Evolutionary conservation across 2,888 invertebrate genomes (phyloP), one percentile per base, ranked within the genome.

Genomic region (Aricia artaxerxes): DNA sequence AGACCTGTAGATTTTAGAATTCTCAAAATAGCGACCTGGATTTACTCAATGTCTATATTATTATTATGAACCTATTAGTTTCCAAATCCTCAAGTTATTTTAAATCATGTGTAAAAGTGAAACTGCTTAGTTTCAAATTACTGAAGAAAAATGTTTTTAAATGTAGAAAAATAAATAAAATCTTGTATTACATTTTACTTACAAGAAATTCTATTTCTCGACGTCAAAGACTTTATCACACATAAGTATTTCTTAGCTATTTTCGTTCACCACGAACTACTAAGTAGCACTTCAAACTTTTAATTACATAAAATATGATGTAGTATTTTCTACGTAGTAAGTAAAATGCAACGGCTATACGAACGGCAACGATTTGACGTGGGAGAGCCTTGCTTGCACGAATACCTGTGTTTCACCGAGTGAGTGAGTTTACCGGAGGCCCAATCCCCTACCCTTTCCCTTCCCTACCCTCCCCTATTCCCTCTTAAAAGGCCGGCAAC

Each of bases 261-360:
- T 61, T 61, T 61, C 6, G 61, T 24, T 61, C 61, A 24, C 24
- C 24, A 24, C 24, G n/a, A 61, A 61, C 60, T 61, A n/a, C n/a
- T 61, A 61, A 61, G 60, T 61, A 24, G 60, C 60, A n/a, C 60
- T 61, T 61, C n/a, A 24, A 61, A 61, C 61, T 61, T 61, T 61
- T 61, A 61, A 61, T 61, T 49, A 49, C 49, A 9, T 24, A 24
- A 24, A 24, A 24, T 24, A 24, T 61, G 7, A 24, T 7, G 61
- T 61, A 61, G 2, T 24, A 24, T 7, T 61, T 61, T 61, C 6
- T 9, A n/a, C n/a, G 9, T 7, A 61, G 24, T n/a, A n/a, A 61
- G 60, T 24, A 61, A 61, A 44, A 49, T 9, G 49, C 49, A 49
- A 9, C 0, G 24, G 7, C 7, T 7, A n/a, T 2, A 60, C 60